These are phyloP conservation scores for Anticlea derivata DNA, from an alignment of 2,888 invertebrate species.

Conservation along the genomic window DNA sequence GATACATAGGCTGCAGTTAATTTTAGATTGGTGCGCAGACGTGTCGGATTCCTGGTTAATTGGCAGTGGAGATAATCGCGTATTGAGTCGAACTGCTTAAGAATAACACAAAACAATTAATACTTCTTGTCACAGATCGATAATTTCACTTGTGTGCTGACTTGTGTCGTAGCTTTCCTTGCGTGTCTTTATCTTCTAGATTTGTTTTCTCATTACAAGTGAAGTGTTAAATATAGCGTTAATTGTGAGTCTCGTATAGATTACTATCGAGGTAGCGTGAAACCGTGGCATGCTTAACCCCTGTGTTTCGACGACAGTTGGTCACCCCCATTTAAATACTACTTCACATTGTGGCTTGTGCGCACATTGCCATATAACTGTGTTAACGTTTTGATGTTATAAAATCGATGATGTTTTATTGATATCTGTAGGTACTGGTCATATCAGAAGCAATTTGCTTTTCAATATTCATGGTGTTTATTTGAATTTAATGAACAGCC, in stretches of 20 bases:
- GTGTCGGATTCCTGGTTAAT: constrained; percentile 82
- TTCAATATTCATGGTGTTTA: constrained; percentile 6
- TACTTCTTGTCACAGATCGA: constrained; percentile 24
- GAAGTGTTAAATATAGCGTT: constrained; percentile 75
- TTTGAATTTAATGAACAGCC: no score
- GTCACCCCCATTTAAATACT: constrained; percentile 81
- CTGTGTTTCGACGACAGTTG: constrained; percentile 79
- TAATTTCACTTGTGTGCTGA: constrained; percentile 29
- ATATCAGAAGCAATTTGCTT: constrained; percentile 9
- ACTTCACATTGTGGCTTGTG: constrained; percentile 82
- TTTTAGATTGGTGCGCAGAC: constrained; percentile 83
- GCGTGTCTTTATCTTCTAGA: constrained; percentile 34
- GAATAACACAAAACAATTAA: constrained; percentile 25
- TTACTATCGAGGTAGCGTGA: constrained; percentile 78
- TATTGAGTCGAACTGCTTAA: constrained; percentile 55
- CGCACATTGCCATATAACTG: constrained; percentile 70
- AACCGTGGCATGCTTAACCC: constrained; percentile 75
- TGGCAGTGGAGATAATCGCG: constrained; percentile 78
- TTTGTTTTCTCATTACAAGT: constrained; percentile 49
- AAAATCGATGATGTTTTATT: constrained; percentile 48
- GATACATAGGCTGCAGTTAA: constrained; percentile 84
- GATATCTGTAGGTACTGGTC: constrained; percentile 23
- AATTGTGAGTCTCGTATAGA: constrained; percentile 75
- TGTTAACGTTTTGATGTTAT: constrained; percentile 66
- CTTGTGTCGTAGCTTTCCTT: constrained; percentile 24